A percentile compares a stretch with the other conserved stretches of the same genome.
Conservation (phyloP, 2,113 vertebrate species). For the Bambusicola thoracicus region DNA sequence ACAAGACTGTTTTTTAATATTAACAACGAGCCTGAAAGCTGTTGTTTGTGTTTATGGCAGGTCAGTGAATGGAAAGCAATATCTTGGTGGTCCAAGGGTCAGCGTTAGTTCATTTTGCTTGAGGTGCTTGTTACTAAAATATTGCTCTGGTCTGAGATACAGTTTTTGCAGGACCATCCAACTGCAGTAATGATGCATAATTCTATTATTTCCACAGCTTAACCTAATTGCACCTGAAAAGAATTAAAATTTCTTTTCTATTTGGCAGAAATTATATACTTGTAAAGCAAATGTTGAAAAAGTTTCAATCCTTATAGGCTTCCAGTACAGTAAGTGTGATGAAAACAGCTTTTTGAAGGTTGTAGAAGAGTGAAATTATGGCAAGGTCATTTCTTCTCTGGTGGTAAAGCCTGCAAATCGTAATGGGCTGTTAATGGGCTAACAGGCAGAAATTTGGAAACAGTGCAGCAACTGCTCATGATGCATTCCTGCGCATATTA, state of each 20-base stretch:
- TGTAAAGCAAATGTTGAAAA: constrained; percentile 46
- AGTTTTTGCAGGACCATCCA: constrained; percentile 14
- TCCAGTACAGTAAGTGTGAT: constrained; percentile 22
- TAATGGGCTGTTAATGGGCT: constrained; percentile 59
- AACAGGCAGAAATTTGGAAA: constrained; percentile 50
- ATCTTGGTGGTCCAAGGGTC: not conserved
- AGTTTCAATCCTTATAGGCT: constrained; percentile 3
- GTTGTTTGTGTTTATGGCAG: constrained; percentile 22
- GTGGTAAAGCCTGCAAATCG: constrained; percentile 62
- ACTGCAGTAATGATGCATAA: not conserved
- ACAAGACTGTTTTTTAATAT: constrained; percentile 37
- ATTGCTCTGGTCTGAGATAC: constrained; percentile 1
- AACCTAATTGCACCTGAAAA: constrained; percentile 34
- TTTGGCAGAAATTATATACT: constrained; percentile 64
- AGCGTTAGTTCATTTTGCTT: constrained; percentile 4
- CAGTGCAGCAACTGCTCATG: constrained; percentile 6
- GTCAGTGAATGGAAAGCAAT: not conserved
- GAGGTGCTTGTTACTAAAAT: constrained; percentile 35
- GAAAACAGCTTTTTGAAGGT: constrained; percentile 56
- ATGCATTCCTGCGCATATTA: constrained; percentile 63
- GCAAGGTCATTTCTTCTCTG: constrained; percentile 38
- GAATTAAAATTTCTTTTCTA: constrained; percentile 53
- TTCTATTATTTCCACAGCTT: not conserved
- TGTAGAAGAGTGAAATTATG: not conserved
- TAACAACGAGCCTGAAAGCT: not conserved